Percentiles rank a stretch among this genome's conserved stretches.
Evolutionary conservation across 2,113 vertebrate species (phyloP).

Genomic region (Orthochromis malagaraziensis): DNA sequence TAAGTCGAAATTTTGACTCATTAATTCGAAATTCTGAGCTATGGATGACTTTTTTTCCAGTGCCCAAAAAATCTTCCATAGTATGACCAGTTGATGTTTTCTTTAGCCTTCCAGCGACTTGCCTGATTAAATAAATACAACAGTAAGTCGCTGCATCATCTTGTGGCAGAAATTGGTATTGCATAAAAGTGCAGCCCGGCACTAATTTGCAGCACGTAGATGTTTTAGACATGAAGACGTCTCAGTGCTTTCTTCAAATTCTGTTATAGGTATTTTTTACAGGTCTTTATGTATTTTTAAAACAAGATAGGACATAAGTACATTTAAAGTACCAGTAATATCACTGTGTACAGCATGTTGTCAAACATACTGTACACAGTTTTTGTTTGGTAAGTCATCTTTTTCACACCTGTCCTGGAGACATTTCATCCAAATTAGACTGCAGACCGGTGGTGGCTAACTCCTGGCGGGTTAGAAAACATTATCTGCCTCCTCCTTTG

Average conservation of each 20-base stretch:
- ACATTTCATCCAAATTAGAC: neutral
- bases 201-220: neutral
- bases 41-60: neutral
- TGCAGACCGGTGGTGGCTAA: neutral
- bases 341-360: neutral
- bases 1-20: neutral
- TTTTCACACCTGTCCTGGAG: neutral
- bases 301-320: neutral
- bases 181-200: neutral
- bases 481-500: conserved; percentile 23
- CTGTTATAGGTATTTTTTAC: neutral
- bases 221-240: neutral
- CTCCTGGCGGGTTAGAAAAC: neutral
- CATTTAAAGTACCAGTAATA: neutral
- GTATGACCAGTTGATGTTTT: neutral
- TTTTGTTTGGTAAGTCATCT: neutral
- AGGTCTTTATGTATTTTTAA: neutral
- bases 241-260: neutral
- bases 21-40: neutral
- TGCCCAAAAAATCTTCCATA: neutral
- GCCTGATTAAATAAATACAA: neutral
- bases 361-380: neutral
- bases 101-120: neutral
- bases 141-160: neutral
- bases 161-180: neutral